These are phyloP conservation scores for Neostethus bicornis DNA, from an alignment of 2,797 vertebrate genomes.

Conservation along the genomic window DNA sequence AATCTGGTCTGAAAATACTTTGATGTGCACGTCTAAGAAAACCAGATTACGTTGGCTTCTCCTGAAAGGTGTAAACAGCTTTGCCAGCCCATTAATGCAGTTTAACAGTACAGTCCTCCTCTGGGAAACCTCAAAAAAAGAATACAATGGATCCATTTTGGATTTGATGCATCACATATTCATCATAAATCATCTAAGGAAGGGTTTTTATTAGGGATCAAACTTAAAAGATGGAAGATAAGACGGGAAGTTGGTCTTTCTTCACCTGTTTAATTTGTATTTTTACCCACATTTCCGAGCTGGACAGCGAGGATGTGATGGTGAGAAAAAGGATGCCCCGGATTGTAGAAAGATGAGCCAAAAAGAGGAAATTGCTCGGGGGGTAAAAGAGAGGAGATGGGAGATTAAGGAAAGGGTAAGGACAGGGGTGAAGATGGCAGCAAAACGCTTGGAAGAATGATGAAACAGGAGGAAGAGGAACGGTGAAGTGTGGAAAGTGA, in stretches of 20 bases:
- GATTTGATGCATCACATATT: not conserved
- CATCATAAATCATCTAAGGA: not conserved
- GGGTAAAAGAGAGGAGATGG: slow-evolving; percentile 7
- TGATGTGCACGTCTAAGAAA: not conserved
- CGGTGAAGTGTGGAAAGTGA: not conserved
- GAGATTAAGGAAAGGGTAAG: slow-evolving; percentile 1
- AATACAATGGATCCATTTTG: not conserved
- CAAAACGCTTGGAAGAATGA: not conserved
- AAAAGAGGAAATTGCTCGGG: slow-evolving; percentile 5
- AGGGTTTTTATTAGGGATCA: not conserved
- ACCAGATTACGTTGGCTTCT: not conserved
- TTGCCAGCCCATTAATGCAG: not conserved
- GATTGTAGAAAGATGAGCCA: slow-evolving; percentile 1
- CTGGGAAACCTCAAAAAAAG: not conserved
- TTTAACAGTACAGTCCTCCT: not conserved
- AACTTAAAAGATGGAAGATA: not conserved
- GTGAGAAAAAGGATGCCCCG: not conserved
- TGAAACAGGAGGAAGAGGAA: slow-evolving; percentile 3
- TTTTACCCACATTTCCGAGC: not conserved
- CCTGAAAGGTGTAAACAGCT: not conserved
- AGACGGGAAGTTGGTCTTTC: not conserved
- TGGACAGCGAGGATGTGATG: not conserved
- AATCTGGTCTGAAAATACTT: not conserved
- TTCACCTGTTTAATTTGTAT: not conserved
- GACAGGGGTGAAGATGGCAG: not conserved